Evolutionary conservation across 2,113 vertebrate species (phyloP).

Genomic region (Leptodactylus fuscus): DNA sequence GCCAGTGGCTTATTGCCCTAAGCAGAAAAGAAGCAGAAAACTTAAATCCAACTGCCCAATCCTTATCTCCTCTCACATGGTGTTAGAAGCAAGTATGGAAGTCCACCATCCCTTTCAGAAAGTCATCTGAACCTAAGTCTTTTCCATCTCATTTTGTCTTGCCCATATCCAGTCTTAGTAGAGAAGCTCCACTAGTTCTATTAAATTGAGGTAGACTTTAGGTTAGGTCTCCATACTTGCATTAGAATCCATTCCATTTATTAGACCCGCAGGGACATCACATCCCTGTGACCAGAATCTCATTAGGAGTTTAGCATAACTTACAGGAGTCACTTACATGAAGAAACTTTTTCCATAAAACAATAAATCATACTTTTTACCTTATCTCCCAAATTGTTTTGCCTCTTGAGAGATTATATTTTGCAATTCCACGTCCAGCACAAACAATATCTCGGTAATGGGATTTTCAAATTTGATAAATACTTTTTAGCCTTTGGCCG

Average conservation of each 20-base stretch:
- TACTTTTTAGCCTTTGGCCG: constrained; percentile 36
- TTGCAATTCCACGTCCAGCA: constrained; percentile 3
- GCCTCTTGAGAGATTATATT: constrained; percentile 26
- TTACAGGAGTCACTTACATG: background rate
- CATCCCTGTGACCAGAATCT: background rate
- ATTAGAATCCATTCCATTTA: background rate
- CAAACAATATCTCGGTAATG: constrained; percentile 26
- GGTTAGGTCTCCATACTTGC: background rate
- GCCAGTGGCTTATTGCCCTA: too few relatives aligned
- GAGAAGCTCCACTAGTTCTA: background rate
- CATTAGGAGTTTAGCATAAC: constrained; percentile 3
- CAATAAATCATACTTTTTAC: constrained; percentile 22
- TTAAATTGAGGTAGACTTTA: background rate
- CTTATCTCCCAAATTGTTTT: constrained; percentile 24
- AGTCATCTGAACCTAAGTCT: too few relatives aligned
- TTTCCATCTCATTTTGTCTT: too few relatives aligned
- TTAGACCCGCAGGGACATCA: background rate
- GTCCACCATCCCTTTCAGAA: too few relatives aligned
- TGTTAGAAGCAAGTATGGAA: too few relatives aligned
- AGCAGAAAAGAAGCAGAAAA: too few relatives aligned
- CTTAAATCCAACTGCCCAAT: too few relatives aligned
- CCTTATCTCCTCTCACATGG: too few relatives aligned
- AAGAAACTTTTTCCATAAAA: constrained; percentile 28
- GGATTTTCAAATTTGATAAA: constrained; percentile 32
- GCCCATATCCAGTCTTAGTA: background rate